A percentile compares a stretch with the other conserved stretches of the same genome.
Evolutionary conservation across 2,888 invertebrate species (phyloP).

Genomic region (Rosalia funebris): DNA sequence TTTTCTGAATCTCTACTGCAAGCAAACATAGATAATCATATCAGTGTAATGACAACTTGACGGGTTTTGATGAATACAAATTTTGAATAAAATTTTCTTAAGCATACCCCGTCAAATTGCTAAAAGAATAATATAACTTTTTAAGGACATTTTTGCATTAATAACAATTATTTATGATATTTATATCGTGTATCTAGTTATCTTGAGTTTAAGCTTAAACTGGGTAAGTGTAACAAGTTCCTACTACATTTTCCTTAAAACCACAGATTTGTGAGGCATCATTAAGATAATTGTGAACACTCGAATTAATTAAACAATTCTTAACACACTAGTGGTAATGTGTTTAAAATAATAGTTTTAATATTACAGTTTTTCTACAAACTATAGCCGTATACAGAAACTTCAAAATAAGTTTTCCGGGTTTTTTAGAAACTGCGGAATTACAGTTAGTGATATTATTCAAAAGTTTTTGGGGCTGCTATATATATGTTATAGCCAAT

Average conservation of each 20-base stretch:
- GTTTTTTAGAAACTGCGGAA: too few species aligned
- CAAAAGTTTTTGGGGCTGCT: too few species aligned
- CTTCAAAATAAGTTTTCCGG: too few species aligned
- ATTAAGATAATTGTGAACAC: conserved; percentile 5
- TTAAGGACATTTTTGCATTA: conserved; percentile 27
- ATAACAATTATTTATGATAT: conserved; percentile 1
- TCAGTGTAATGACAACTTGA: conserved; percentile 34
- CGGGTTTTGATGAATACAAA: too few species aligned
- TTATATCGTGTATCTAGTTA: conserved; percentile 2
- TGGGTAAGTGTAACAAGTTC: neutral
- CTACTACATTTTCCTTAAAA: neutral
- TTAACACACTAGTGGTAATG: too few species aligned
- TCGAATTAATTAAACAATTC: too few species aligned
- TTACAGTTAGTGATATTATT: too few species aligned
- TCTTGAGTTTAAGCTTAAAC: neutral
- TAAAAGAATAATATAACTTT: conserved; percentile 14
- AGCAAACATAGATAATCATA: conserved; percentile 37
- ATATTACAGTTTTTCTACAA: too few species aligned
- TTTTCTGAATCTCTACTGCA: conserved; percentile 26
- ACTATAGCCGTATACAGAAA: too few species aligned
- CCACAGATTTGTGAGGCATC: conserved; percentile 1
- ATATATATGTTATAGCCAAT: too few species aligned
- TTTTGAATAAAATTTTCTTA: neutral
- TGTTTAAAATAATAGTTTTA: too few species aligned
- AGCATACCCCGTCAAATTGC: conserved; percentile 23